phyloP scores from a whole-genome alignment of 1,140 invertebrate species.

The Chymomyza costata region DNA sequence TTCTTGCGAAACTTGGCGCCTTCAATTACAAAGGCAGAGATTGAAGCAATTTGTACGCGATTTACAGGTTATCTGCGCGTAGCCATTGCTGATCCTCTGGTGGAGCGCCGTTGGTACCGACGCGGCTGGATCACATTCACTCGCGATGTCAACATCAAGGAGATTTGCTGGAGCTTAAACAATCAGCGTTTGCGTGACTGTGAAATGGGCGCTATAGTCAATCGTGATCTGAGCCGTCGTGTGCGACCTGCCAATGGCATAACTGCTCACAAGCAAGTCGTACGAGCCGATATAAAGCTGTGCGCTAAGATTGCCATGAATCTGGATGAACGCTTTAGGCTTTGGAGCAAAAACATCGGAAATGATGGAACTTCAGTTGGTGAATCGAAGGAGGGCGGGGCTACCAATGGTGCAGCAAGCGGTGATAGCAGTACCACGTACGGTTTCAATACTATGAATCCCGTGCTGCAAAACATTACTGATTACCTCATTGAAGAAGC shows the following conservation, averaged over 20 bases:
- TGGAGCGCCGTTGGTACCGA: slow-evolving; percentile 95
- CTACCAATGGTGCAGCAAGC: slow-evolving; percentile 15
- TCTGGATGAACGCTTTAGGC: slow-evolving; percentile 87
- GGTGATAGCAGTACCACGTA: slow-evolving; percentile 77
- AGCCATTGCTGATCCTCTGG: slow-evolving; percentile 96
- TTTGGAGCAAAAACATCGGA: slow-evolving; percentile 80
- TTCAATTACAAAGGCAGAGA: slow-evolving; percentile 96
- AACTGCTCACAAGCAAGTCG: slow-evolving; percentile 92
- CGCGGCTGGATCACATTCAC: slow-evolving; percentile 99
- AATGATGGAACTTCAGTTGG: slow-evolving; percentile 66
- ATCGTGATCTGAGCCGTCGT: slow-evolving; percentile 93
- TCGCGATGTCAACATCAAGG: slow-evolving; percentile 97
- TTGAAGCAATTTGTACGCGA: slow-evolving; percentile 96
- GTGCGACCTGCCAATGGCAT: slow-evolving; percentile 95
- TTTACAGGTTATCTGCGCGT: slow-evolving; percentile 97
- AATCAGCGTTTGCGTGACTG: slow-evolving; percentile 90
- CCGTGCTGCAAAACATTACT: slow-evolving; percentile 96
- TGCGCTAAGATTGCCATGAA: slow-evolving; percentile 97
- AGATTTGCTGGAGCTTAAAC: slow-evolving; percentile 99
- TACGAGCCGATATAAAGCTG: slow-evolving; percentile 93
- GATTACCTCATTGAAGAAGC: slow-evolving; percentile 99
- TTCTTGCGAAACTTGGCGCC: slow-evolving; percentile 97
- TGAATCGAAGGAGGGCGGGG: not conserved
- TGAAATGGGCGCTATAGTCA: slow-evolving; percentile 95
- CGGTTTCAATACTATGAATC: slow-evolving; percentile 93